These are phyloP conservation scores for Rotaria socialis DNA, from an alignment of 2,888 invertebrate species.

Conservation along the genomic window DNA sequence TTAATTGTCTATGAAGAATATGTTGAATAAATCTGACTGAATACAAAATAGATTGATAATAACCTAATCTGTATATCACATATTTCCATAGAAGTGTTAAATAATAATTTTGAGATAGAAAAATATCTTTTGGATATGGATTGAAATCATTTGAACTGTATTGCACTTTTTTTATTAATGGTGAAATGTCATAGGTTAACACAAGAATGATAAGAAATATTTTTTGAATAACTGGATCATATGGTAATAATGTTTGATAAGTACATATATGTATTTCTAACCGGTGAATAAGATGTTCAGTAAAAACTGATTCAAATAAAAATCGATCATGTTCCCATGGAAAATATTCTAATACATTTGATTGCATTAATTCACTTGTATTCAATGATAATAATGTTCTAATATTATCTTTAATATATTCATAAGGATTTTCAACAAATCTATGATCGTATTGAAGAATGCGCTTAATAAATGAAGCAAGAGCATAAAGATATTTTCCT, in stretches of 20 bases:
- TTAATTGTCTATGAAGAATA: neutral
- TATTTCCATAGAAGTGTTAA: neutral
- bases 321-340: neutral
- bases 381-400: neutral
- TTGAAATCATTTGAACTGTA: neutral
- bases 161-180: neutral
- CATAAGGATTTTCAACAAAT: neutral
- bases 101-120: neutral
- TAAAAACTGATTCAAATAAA: neutral
- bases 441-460: neutral
- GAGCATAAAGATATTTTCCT: neutral
- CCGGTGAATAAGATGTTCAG: neutral
- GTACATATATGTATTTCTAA: neutral
- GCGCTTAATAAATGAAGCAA: neutral
- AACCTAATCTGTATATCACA: neutral
- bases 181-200: neutral
- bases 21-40: conserved; percentile 1
- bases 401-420: neutral
- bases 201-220: neutral
- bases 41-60: neutral
- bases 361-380: neutral
- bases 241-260: neutral
- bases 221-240: neutral
- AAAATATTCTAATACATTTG: neutral
- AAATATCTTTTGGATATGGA: neutral